Base-by-base conservation (phyloP, 2,797 vertebrate species). In the Sardinella longiceps region DNA sequence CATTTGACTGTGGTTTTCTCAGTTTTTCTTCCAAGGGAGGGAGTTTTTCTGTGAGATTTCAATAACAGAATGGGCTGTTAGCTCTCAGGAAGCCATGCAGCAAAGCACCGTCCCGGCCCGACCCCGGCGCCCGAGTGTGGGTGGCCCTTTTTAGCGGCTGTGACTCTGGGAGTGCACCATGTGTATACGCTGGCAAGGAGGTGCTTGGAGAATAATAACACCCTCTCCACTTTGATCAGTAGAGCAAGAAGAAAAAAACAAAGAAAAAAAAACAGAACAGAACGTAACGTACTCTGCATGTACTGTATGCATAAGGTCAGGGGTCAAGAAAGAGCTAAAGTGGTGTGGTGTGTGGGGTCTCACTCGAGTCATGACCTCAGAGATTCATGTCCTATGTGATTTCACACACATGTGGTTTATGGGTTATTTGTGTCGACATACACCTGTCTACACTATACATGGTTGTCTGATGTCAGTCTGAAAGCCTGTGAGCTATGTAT, bases 91-190 rank as follows among this genome's bases (percentile, higher is more conserved):
- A 80, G 70, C 28, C 80, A 53, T 63, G 48, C 51, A 18, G 46
- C 20, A n/a, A 30, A 37, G 45, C 30, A 15, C 84, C 18, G 63
- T 86, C n/a, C n/a, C n/a, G n/a, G n/a, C n/a, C n/a, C n/a, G n/a
- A n/a, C n/a, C n/a, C 81, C 85, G 86, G 53, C 82, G 53, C 66
- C 81, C 84, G 86, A 85, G 11, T 89, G 90, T 88, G 88, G 89
- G 89, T 89, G 90, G 90, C 80, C 88, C 77, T 6, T 53, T 53
- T 53, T 80, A n/a, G 58, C 53, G 84, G 86, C 85, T 88, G 84
- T 87, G 83, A 82, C 87, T 84, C 63, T 91, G 82, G 33, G 28
- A 20, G 15, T 30, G n/a, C 9, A 66, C 70, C 81, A 80, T 46
- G 50, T 60, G 30, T 45, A 30, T 28, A 33, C 6, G 15, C 60